Base-by-base conservation (phyloP, 1,140 invertebrate species). In the Schlechtendalia chinensis region DNA sequence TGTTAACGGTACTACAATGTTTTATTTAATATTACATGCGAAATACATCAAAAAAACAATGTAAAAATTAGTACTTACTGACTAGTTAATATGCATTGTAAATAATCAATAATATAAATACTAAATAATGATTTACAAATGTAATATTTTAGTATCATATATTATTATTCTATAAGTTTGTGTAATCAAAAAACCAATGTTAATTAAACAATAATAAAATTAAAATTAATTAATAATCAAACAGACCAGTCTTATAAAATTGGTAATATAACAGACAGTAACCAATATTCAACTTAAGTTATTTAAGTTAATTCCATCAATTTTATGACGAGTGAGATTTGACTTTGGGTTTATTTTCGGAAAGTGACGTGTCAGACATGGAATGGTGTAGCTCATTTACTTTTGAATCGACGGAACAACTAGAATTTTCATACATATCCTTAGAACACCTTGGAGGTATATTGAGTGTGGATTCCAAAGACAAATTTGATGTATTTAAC, bases 231-330 rank as follows among this genome's bases (percentile, higher is more conserved):
- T 47, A 69, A 16, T 50, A 22, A 69, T 69, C 39, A 47, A 45
- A 39, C 1, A 22, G 12, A 65, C 61, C 63, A 67, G 63, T 67
- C 63, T 67, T 67, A 67, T 45, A 45, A 16, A 47, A 14, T 69
- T 47, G 14, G n/a, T 17, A 69, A 69, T 69, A 50, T 47, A 69
- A 67, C 19, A 69, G 65, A 47, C 19, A 39, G 39, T 69, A 69
- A 69, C n/a, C 32, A 69, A 50, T 50, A 50, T 50, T 69, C 47
- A 17, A 17, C 22, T 19, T 45, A 69, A 16, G 47, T 11, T 16
- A 69, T 45, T 24, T 47, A 1, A 67, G 32, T 39, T 1, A n/a
- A n/a, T 69, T 69, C 1, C 47, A n/a, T 24, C n/a, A 39, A 69
- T 69, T 6, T 69, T 69, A 69, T 69, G 65, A 69, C 2, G 65